Conservation (phyloP, 2,797 vertebrate genomes). For the Neosilurus mollespiculum region DNA sequence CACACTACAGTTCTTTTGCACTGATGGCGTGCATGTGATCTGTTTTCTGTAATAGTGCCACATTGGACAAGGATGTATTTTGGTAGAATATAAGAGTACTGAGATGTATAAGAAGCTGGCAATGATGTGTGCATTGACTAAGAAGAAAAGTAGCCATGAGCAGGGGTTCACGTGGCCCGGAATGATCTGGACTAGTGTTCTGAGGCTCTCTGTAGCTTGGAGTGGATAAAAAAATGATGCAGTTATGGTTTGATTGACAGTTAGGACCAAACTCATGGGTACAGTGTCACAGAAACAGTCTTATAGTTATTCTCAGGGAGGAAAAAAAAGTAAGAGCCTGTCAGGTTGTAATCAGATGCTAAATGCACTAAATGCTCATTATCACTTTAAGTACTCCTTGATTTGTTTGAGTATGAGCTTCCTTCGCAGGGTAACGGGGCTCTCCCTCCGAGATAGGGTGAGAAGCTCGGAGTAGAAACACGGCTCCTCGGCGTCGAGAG, state of each 20-base stretch:
- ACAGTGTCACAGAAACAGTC: neutral
- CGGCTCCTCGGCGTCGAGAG: too few species aligned
- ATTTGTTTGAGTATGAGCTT: too few species aligned
- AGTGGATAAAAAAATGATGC: neutral
- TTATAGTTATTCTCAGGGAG: neutral
- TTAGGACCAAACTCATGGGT: neutral
- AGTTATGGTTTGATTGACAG: neutral
- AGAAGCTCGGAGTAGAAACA: too few species aligned
- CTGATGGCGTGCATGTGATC: neutral
- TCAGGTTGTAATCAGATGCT: neutral
- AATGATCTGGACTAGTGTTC: neutral
- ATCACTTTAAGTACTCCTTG: neutral
- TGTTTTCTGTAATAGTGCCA: neutral
- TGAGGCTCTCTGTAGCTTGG: neutral
- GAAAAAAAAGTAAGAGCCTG: neutral
- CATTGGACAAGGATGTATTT: neutral
- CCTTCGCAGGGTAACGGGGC: too few species aligned
- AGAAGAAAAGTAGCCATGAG: neutral
- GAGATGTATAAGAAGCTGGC: neutral
- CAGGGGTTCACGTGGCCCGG: neutral
- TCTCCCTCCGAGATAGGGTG: too few species aligned
- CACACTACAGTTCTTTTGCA: neutral
- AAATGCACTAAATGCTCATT: neutral
- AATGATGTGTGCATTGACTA: neutral
- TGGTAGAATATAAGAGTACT: neutral